These are phyloP conservation scores for Meliscaeva auricollis DNA, from an alignment of 2,888 invertebrate genomes.

Conservation along the genomic window DNA sequence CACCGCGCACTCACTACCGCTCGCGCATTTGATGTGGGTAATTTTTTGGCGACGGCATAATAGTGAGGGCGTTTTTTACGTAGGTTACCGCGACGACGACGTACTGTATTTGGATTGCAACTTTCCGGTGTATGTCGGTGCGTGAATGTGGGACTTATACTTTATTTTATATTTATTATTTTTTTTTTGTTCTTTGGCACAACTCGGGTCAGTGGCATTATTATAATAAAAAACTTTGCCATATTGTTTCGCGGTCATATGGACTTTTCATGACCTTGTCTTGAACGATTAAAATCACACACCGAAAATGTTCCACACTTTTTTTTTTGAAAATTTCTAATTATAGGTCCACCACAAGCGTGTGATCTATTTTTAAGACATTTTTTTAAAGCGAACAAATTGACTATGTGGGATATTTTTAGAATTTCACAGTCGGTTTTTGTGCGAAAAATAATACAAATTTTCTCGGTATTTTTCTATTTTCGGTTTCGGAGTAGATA, in stretches of 20 bases:
- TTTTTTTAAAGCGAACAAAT: conserved; percentile 44
- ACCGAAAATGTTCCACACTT: background rate
- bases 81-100: conserved; percentile 50
- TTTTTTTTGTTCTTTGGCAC: conserved; percentile 9
- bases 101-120: conserved; percentile 64
- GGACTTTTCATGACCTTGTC: conserved; percentile 64
- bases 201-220: conserved; percentile 64
- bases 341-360: conserved; percentile 11
- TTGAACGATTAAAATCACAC: background rate
- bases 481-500: background rate
- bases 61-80: conserved; percentile 74
- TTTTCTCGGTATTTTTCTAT: conserved; percentile 16
- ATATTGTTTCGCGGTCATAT: conserved; percentile 34
- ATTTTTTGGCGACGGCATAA: conserved; percentile 70
- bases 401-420: conserved; percentile 57
- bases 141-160: conserved; percentile 58
- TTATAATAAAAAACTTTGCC: background rate
- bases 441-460: conserved; percentile 13
- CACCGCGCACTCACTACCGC: conserved; percentile 11
- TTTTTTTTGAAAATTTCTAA: conserved; percentile 27
- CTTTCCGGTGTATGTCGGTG: conserved; percentile 73
- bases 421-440: conserved; percentile 42
- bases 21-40: conserved; percentile 57
- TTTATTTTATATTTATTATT: conserved; percentile 30
- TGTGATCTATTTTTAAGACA: conserved; percentile 58